Evolutionary conservation across 2,797 vertebrate species (phyloP), one percentile per base, ranked within the genome.

Genomic region (Microctenopoma stevenorrisi): DNA sequence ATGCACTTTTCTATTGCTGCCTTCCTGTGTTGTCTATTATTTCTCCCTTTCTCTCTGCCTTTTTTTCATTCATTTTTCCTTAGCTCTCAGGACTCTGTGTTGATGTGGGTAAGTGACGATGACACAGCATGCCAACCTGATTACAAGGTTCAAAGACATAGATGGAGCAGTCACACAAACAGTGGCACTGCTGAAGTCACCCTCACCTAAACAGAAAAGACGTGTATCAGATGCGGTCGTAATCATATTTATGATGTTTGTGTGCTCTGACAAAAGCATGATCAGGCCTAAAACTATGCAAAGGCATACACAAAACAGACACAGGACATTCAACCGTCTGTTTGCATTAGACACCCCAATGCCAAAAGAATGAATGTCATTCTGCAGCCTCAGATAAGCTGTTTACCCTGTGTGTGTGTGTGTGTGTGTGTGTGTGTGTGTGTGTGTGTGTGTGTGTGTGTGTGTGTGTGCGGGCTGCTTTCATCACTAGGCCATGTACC

Each of bases 71-170:
- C 55, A 4, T 58, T 22, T 22, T 25, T 43, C 61, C 12, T 6
- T 33, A 11, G 6, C 53, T 52, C 55, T 43, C 44, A 60, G 37
- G 63, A 48, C 65, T 33, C 11, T 50, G 15, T 46, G 65, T 11
- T 44, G 0, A n/a, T 15, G 35, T 8, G 13, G 44, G 53, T 49
- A 54, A 37, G 62, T 15, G 64, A 63, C 6, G 55, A 78, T 71
- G 68, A 81, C 66, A 76, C 72, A 62, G 76, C 72, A 69, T 4
- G 79, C 64, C 78, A 66, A 51, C 56, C 40, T 68, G 78, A 88
- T 87, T 78, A 85, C 66, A 73, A 76, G 81, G 86, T 87, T 74
- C 75, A 78, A 64, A 73, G 59, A 74, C 64, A 57, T 51, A 70
- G 77, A 74, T 54, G 35, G 47, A 30, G 63, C 64, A 87, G 66